Evolutionary conservation across 2,888 invertebrate genomes (phyloP), one percentile per base, ranked within the genome.

Genomic region (Patella depressa): DNA sequence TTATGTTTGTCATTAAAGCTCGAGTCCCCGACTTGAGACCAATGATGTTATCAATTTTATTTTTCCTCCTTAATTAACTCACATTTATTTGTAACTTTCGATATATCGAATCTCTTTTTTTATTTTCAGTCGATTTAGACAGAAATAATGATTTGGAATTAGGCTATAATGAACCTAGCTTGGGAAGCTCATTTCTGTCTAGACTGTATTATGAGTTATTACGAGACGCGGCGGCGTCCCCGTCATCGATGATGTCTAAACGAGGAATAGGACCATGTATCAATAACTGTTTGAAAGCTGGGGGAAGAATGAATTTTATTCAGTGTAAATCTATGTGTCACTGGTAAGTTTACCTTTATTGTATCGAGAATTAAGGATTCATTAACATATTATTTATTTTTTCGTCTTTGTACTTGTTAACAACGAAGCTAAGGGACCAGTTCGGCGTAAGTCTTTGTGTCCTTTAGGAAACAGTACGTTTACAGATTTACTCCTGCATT

Each of bases 291-390:
- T 76, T 87, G 73, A 82, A 82, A 70, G 84, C 85, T 15, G 80
- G 80, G 9, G 85, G 86, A 4, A 73, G 82, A 34, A 84, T 87
- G 83, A 86, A 85, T 76, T 87, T 87, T 76, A 87, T 87, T 15
- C 87, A 87, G 81, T 86, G 87, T 79, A 87, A 86, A 80, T 85
- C 85, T 14, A 85, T 87, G 86, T 87, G 87, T 54, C 84, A 85
- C 78, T 74, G 81, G 81, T 85, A 71, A 76, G 79, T 74, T 14
- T 15, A 53, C 14, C 15, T 14, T 57, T 70, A 45, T 45, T 45
- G 45, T 45, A 9, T 45, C 45, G 45, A 45, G 45, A 45, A 45
- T 45, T 45, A 45, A 45, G 45, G 45, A 45, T 45, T 45, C 45
- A 7, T 45, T 45, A 9, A 45, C 7, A 45, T 7, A 9, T 45